These are phyloP conservation scores for Hapalemur alaotrensis DNA, from an alignment of 2,797 vertebrate species.

Conservation along the genomic window DNA sequence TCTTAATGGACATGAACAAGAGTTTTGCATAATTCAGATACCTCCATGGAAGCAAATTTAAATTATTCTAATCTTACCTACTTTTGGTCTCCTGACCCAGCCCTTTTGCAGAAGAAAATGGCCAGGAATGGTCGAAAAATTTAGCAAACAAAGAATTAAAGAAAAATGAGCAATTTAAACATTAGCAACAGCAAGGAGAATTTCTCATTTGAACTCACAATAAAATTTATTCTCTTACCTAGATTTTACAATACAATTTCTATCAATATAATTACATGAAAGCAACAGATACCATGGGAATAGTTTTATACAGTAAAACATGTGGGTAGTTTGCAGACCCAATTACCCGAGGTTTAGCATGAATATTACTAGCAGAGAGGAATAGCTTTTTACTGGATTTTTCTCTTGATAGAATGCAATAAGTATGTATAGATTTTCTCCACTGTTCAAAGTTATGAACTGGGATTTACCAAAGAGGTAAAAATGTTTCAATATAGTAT, in stretches of 20 bases:
- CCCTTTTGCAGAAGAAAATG: constrained; percentile 11
- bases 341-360: constrained; percentile 46
- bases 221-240: constrained; percentile 20
- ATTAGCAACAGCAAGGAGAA: neutral
- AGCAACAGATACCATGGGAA: constrained; percentile 41
- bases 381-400: constrained; percentile 42
- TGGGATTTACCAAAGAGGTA: constrained; percentile 56
- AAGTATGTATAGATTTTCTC: constrained; percentile 56
- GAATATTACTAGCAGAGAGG: constrained; percentile 51
- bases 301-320: constrained; percentile 26
- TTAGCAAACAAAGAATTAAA: neutral
- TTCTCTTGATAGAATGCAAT: constrained; percentile 63
- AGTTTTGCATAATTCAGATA: constrained; percentile 41
- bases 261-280: constrained; percentile 25
- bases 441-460: constrained; percentile 48
- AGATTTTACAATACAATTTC: constrained; percentile 25
- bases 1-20: neutral
- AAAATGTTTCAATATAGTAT: constrained; percentile 48
- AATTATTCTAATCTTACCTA: neutral
- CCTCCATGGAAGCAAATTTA: neutral
- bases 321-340: neutral
- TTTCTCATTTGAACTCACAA: constrained; percentile 32
- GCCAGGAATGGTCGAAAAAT: neutral
- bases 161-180: neutral
- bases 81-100: neutral